These are phyloP conservation scores for Bufo gargarizans DNA, from an alignment of 2,113 vertebrate species.

Conservation along the genomic window DNA sequence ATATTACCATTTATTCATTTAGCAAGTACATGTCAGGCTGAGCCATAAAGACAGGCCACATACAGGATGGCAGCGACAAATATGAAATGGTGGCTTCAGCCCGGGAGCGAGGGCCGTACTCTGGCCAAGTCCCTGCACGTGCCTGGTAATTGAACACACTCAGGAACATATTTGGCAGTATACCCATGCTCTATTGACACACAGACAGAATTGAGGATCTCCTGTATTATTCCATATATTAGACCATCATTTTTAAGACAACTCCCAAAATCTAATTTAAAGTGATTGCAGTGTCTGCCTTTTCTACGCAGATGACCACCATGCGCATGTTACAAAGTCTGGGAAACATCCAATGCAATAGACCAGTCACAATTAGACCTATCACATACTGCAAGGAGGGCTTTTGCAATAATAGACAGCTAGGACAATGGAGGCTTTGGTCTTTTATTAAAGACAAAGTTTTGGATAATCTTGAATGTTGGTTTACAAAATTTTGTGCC, in stretches of 20 bases:
- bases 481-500: neutral
- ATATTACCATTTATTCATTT: constrained; percentile 51
- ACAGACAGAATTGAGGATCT: neutral
- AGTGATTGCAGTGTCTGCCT: neutral
- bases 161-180: neutral
- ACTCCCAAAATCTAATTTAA: neutral
- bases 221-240: neutral
- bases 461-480: neutral
- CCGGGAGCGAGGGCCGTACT: neutral
- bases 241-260: neutral
- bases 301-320: neutral
- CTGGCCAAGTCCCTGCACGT: neutral
- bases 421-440: no score
- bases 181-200: neutral
- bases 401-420: neutral
- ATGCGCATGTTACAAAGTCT: neutral
- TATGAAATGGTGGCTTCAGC: neutral
- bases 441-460: neutral
- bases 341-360: neutral
- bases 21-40: constrained; percentile 17
- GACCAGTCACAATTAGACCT: neutral
- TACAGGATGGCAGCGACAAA: constrained; percentile 26
- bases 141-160: neutral
- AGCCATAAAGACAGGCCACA: constrained; percentile 18
- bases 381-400: neutral